phyloP scores from a whole-genome alignment of 1,140 invertebrate genomes.

The Hypsibius dujardini region DNA sequence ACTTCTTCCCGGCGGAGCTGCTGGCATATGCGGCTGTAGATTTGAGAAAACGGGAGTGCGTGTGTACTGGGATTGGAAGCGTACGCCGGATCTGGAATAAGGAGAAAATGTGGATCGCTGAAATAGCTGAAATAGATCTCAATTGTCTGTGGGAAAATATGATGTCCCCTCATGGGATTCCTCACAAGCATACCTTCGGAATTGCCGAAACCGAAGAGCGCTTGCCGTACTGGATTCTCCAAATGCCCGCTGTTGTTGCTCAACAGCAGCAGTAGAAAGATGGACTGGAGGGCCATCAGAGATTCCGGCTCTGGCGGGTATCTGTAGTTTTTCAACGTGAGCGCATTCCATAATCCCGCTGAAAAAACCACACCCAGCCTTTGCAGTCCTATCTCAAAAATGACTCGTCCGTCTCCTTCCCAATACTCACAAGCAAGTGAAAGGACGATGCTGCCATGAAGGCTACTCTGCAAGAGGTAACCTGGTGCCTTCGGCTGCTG shows the following conservation, averaged over 20 bases:
- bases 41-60: conserved; percentile 41
- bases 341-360: conserved; percentile 64
- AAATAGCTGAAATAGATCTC: too few species aligned
- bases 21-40: conserved; percentile 64
- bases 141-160: too few species aligned
- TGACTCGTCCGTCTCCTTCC: conserved; percentile 17
- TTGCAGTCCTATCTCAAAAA: conserved; percentile 9
- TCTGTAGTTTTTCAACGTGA: conserved; percentile 42
- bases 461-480: conserved; percentile 41
- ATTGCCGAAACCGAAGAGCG: conserved; percentile 1
- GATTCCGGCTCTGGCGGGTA: conserved; percentile 36
- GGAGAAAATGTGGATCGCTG: conserved; percentile 9
- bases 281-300: conserved; percentile 18
- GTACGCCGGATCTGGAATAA: conserved; percentile 32
- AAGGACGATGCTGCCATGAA: conserved; percentile 59
- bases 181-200: conserved; percentile 1
- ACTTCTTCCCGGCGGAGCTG: conserved; percentile 59
- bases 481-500: conserved; percentile 53
- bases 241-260: conserved; percentile 59
- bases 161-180: too few species aligned
- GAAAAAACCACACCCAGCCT: conserved; percentile 21
- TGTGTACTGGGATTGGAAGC: conserved; percentile 26
- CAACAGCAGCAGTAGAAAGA: conserved; percentile 35
- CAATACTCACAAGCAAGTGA: conserved; percentile 51
- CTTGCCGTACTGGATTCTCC: conserved; percentile 19